A percentile compares a stretch with the other conserved stretches of the same genome.
Conservation (phyloP, 2,888 invertebrate genomes). For the Acanthosepion esculentum region DNA sequence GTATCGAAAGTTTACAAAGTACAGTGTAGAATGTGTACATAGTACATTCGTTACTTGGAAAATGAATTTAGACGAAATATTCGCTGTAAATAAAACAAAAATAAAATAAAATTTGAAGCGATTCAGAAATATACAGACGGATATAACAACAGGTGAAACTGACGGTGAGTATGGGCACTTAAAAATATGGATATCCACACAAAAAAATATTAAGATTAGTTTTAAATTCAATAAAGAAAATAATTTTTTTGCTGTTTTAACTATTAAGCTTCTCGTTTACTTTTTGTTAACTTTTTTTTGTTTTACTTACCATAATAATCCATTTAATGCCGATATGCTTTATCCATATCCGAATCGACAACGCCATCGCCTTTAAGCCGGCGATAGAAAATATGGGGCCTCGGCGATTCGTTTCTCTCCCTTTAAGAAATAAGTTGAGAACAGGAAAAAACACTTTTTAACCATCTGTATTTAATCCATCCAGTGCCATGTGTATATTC, state of each 20-base stretch:
- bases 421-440: neutral
- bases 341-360: neutral
- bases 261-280: neutral
- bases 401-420: neutral
- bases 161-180: neutral
- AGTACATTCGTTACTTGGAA: too few species aligned
- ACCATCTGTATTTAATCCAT: slow-evolving; percentile 16
- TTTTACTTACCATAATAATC: slow-evolving; percentile 42
- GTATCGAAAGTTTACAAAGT: too few species aligned
- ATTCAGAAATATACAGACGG: too few species aligned
- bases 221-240: too few species aligned
- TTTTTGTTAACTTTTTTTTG: neutral
- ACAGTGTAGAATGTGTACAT: too few species aligned
- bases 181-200: too few species aligned
- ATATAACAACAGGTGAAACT: neutral
- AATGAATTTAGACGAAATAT: too few species aligned
- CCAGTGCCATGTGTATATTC: neutral
- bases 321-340: neutral
- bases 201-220: too few species aligned
- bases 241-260: neutral
- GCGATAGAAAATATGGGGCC: neutral
- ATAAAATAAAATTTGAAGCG: neutral
- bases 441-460: neutral
- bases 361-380: neutral
- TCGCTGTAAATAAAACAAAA: neutral